Conservation (phyloP, 2,113 vertebrate species). For the Oryzias woworae region DNA sequence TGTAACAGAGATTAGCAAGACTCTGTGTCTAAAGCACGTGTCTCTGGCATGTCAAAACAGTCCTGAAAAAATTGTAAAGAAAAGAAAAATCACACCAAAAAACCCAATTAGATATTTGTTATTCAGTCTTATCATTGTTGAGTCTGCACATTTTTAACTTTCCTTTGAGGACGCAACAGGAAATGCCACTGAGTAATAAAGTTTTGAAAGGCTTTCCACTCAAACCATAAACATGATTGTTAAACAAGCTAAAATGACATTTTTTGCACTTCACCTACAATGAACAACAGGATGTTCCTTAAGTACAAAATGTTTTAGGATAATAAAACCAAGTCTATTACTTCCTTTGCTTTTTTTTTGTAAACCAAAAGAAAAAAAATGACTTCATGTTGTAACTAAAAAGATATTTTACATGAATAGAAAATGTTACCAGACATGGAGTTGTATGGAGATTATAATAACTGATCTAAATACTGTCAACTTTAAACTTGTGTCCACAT, state of each 20-base stretch:
- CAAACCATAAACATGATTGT: not conserved
- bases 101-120: slow-evolving; percentile 8
- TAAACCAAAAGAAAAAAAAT: too few relatives aligned
- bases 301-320: not conserved
- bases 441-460: too few relatives aligned
- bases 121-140: slow-evolving; percentile 3
- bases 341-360: too few relatives aligned
- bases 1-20: slow-evolving; percentile 41
- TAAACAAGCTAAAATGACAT: not conserved
- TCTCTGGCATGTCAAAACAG: not conserved
- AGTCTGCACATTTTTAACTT: slow-evolving; percentile 3
- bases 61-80: not conserved
- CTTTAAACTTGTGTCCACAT: too few relatives aligned
- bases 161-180: slow-evolving; percentile 4
- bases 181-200: slow-evolving; percentile 33
- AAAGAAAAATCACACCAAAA: not conserved
- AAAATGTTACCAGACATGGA: too few relatives aligned
- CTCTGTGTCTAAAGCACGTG: slow-evolving; percentile 16
- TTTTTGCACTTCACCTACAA: not conserved
- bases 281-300: not conserved
- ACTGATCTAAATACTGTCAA: too few relatives aligned
- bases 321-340: too few relatives aligned
- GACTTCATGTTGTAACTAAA: too few relatives aligned
- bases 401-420: too few relatives aligned
- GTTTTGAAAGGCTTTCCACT: slow-evolving; percentile 5